These are phyloP conservation scores for Limanda limanda DNA, from an alignment of 2,113 vertebrate species.

Conservation along the genomic window DNA sequence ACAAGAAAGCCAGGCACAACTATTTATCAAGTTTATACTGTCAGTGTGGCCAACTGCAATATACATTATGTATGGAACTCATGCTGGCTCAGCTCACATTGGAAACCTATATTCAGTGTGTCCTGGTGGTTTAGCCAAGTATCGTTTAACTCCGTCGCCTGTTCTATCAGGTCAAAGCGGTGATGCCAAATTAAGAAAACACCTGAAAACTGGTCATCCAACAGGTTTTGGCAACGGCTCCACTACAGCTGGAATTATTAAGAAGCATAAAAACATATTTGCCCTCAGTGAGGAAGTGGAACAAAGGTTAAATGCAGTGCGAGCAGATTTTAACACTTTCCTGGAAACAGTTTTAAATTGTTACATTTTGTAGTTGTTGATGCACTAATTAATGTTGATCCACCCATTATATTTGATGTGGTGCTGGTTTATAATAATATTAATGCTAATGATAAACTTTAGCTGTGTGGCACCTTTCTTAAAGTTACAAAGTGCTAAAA, in stretches of 20 bases:
- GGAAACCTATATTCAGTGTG: constrained; percentile 6
- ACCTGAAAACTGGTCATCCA: background rate
- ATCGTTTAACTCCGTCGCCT: too few relatives aligned
- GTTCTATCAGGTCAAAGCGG: background rate
- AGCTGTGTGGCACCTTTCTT: too few relatives aligned
- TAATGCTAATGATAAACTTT: too few relatives aligned
- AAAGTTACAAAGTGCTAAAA: too few relatives aligned
- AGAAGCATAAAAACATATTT: constrained; percentile 9
- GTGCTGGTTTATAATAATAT: too few relatives aligned
- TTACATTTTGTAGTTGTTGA: background rate
- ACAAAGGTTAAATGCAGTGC: constrained; percentile 14
- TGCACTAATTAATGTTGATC: too few relatives aligned
- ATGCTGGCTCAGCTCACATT: background rate
- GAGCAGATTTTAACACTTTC: background rate
- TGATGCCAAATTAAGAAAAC: constrained; percentile 2
- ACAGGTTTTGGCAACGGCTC: background rate
- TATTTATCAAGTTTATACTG: constrained; percentile 18
- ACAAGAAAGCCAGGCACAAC: background rate
- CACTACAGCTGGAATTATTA: background rate
- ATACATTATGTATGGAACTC: background rate
- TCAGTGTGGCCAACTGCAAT: background rate
- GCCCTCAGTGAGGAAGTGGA: background rate
- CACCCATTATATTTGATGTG: too few relatives aligned
- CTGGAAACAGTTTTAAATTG: background rate
- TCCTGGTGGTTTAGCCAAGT: background rate